Evolutionary conservation across 2,888 invertebrate species (phyloP).

Genomic region (Leptogaster cylindrica): DNA sequence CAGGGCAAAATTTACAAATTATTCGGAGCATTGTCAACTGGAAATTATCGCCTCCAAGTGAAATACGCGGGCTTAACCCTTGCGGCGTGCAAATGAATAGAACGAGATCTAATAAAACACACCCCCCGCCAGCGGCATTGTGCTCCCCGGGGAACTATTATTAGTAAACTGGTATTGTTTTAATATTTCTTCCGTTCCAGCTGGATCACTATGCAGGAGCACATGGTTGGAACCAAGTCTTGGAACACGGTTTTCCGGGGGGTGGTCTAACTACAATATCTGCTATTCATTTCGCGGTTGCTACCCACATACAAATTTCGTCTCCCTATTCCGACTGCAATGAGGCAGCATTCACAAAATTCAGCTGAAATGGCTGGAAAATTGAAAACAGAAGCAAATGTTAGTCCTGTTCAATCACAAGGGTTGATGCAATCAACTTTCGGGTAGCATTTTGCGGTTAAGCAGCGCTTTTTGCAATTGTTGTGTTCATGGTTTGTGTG

Average conservation of each 20-base stretch:
- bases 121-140: background rate
- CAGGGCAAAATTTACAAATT: too few species aligned
- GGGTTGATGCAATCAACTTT: conserved; percentile 16
- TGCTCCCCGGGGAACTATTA: background rate
- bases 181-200: conserved; percentile 19
- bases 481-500: background rate
- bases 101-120: conserved; percentile 2
- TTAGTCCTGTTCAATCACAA: conserved; percentile 2
- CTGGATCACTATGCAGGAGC: background rate
- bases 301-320: background rate
- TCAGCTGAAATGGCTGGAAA: background rate
- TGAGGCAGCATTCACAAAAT: background rate
- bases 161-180: conserved; percentile 7
- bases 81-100: background rate
- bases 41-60: background rate
- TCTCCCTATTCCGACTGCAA: background rate
- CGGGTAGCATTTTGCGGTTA: background rate
- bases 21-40: conserved; percentile 1
- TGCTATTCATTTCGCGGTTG: background rate
- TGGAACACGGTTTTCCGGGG: background rate
- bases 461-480: background rate
- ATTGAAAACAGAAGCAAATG: conserved; percentile 15
- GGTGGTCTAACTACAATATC: background rate
- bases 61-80: background rate
- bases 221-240: background rate